Evolutionary conservation across 1,140 invertebrate species (phyloP).

Genomic region (Dreissena rostriformis): DNA sequence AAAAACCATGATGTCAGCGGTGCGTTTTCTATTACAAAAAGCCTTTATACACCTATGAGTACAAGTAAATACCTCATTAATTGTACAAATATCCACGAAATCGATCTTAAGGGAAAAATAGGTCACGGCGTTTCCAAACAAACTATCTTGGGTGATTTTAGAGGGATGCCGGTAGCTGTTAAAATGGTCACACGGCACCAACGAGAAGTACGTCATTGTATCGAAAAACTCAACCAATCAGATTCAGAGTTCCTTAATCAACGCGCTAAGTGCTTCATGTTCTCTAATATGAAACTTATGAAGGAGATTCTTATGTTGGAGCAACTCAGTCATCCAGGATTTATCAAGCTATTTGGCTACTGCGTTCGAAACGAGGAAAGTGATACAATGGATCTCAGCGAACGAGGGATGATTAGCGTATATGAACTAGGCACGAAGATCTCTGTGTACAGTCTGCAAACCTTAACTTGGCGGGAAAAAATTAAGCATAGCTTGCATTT

Average conservation of each 20-base stretch:
- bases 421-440: constrained; percentile 74
- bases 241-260: constrained; percentile 5
- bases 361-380: constrained; percentile 78
- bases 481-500: constrained; percentile 71
- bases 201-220: constrained; percentile 72
- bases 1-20: too few relatives aligned
- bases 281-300: constrained; percentile 78
- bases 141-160: constrained; percentile 69
- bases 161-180: constrained; percentile 69
- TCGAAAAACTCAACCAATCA: constrained; percentile 65
- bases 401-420: constrained; percentile 75
- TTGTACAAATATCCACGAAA: constrained; percentile 73
- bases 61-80: constrained; percentile 63
- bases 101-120: constrained; percentile 73
- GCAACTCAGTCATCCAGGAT: constrained; percentile 74
- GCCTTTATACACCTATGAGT: background rate
- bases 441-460: constrained; percentile 67
- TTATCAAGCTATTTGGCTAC: constrained; percentile 75
- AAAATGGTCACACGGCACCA: constrained; percentile 79
- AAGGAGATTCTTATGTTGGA: constrained; percentile 78
- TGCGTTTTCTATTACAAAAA: background rate
- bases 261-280: constrained; percentile 69
- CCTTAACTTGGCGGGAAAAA: constrained; percentile 66
- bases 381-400: constrained; percentile 75
- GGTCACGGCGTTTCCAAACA: constrained; percentile 79